These are phyloP conservation scores for Chaitophorus viminalis DNA, from an alignment of 2,888 invertebrate species.

Conservation along the genomic window DNA sequence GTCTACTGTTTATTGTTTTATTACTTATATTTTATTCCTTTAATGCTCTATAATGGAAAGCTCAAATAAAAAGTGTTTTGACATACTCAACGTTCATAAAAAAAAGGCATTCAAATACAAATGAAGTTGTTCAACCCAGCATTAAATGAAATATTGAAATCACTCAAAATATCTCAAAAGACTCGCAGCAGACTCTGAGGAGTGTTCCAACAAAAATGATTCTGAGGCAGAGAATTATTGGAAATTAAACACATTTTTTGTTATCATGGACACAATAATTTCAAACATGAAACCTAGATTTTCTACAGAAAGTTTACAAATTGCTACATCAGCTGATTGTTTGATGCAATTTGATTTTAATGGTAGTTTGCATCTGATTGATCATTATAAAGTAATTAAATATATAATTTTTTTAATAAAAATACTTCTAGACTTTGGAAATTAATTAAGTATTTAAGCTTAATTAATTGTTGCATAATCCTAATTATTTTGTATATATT, in stretches of 20 bases:
- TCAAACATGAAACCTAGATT: conserved; percentile 23
- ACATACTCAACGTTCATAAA: background rate
- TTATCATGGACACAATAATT: conserved; percentile 7
- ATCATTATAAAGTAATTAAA: background rate
- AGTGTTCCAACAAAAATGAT: background rate
- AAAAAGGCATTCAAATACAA: background rate
- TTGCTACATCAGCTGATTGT: no score
- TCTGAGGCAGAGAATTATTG: background rate
- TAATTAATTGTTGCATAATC: no score
- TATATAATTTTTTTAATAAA: background rate
- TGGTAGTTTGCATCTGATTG: conserved; percentile 21
- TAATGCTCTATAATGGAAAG: no score
- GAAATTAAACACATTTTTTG: no score
- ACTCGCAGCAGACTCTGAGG: conserved; percentile 7
- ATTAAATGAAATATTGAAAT: conserved; percentile 2
- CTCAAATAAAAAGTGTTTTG: no score
- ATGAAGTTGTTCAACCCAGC: conserved; percentile 14
- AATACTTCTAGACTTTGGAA: background rate
- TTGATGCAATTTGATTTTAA: no score
- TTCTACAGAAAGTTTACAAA: no score
- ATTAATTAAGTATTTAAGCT: no score
- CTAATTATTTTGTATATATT: no score
- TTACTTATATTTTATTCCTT: no score
- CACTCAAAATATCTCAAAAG: conserved; percentile 3
- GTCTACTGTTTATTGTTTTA: background rate